Evolutionary conservation across 2,113 vertebrate species (phyloP), one percentile per base, ranked within the genome.

Genomic region (Alexandromys fortis): DNA sequence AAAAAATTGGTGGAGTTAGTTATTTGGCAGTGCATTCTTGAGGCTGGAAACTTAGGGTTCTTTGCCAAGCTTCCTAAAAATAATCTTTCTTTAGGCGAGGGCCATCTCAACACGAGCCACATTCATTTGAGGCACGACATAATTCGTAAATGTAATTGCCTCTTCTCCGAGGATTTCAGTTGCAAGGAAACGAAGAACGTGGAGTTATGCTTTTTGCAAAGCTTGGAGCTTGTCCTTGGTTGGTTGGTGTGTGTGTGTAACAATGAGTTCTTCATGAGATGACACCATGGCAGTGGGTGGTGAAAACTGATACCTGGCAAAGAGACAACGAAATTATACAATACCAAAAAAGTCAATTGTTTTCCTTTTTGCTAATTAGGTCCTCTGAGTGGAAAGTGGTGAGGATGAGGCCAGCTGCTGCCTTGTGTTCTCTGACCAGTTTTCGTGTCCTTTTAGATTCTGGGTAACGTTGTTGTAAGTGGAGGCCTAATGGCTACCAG

Each of bases 261-360:
- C 95, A 98, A 97, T 95, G 90, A 92, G 82, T 91, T 94, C 97
- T 97, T 98, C 95, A 97, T 65, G 81, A 92, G 0, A 24, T 90
- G 85, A 95, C 93, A 92, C 42, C 24, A 2, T 70, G 79, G 93
- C 93, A 86, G 93, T 92, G 94, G 96, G 94, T 77, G 90, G 90
- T 96, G 97, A 97, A 98, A 97, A 95, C 55, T 0, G 33, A 97
- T 75, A 94, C 97, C 95, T 97, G 97, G 97, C 97, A 96, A 75
- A 92, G 96, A 94, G n/a, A 97, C 97, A 97, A 81, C 79, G 45
- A 58, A 85, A 89, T 97, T 97, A 94, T 97, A 96, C 89, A 96
- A 96, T 38, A 94, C 72, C 94, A 94, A 94, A 96, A 96, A 91
- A 94, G 88, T 94, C 85, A 5, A 91, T 96, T 98, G 94, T 96